Base-by-base conservation (phyloP, 2,113 vertebrate genomes). In the Callipepla squamata region DNA sequence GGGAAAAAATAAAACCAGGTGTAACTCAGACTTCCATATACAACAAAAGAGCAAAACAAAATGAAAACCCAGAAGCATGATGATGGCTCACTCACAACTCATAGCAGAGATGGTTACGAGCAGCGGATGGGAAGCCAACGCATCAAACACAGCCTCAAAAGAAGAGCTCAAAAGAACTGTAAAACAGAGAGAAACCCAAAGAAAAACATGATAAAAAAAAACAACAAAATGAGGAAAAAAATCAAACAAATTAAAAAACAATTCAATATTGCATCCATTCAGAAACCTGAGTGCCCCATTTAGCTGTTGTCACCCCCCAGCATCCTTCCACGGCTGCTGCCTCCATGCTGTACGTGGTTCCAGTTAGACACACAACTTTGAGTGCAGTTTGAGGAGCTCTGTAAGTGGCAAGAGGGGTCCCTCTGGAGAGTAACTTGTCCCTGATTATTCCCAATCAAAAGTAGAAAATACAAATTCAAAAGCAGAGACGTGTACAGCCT, bases 91-190 rank as follows among this genome's bases (percentile, higher is more conserved):
- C 98, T 98, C 98, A 98, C 98, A 94, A 97, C 96, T 98, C 97
- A 98, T 97, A 98, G 96, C 95, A 97, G 96, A 96, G 97, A 97
- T 97, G 96, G 96, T 96, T 97, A 97, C 96, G 96, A 97, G 97
- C 98, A 98, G 97, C 95, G 4, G 97, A 97, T 97, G 97, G 97
- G 98, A 97, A 98, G 98, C 95, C 98, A 98, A 98, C 97, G 94
- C 97, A 98, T 98, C 96, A 97, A 96, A 98, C 98, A 99, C 98
- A 98, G 98, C 98, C 97, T 96, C 98, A 97, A 97, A 97, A 97
- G 96, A 97, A 95, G 97, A 97, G 96, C 96, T 94, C 98, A 98
- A 99, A 98, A 98, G 98, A 98, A 99, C 98, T 98, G 98, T 97
- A 98, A 98, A 98, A 98, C 97, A 98, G 97, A 98, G 97, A 98